Percentiles rank a stretch among this genome's conserved stretches.
phyloP scores from a whole-genome alignment of 2,797 vertebrate species.

The Oreortyx pictus region DNA sequence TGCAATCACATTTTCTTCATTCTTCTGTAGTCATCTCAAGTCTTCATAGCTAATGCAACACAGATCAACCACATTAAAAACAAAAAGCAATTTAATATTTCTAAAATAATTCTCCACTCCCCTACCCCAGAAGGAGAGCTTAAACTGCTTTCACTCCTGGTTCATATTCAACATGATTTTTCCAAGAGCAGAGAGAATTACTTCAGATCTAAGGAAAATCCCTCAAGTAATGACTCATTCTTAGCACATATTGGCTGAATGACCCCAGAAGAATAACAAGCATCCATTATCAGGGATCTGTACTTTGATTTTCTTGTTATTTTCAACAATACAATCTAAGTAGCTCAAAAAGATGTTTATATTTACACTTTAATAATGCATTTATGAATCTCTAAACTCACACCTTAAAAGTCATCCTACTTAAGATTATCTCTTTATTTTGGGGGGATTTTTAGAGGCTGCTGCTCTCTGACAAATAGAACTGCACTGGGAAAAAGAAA shows the following conservation, averaged over 20 bases:
- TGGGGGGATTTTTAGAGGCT: background rate
- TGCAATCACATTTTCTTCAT: background rate
- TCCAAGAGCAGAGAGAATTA: background rate
- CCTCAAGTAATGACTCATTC: background rate
- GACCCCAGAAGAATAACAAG: background rate
- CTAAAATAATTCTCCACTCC: background rate
- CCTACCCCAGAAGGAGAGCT: background rate
- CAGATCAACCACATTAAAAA: background rate
- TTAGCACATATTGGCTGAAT: background rate
- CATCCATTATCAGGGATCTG: background rate
- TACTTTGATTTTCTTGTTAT: background rate
- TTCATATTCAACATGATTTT: background rate
- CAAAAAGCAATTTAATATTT: slow-evolving; percentile 2
- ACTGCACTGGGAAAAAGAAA: background rate
- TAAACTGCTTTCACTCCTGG: background rate
- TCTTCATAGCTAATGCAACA: background rate
- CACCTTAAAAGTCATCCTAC: background rate
- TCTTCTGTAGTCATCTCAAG: background rate
- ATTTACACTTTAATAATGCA: background rate
- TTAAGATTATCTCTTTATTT: background rate
- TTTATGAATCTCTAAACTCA: background rate
- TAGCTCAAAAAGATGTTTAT: background rate
- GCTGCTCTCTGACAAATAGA: background rate
- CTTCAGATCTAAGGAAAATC: background rate
- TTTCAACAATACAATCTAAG: background rate